Conservation (phyloP, 2,888 invertebrate genomes). For the Anorthoa munda region DNA sequence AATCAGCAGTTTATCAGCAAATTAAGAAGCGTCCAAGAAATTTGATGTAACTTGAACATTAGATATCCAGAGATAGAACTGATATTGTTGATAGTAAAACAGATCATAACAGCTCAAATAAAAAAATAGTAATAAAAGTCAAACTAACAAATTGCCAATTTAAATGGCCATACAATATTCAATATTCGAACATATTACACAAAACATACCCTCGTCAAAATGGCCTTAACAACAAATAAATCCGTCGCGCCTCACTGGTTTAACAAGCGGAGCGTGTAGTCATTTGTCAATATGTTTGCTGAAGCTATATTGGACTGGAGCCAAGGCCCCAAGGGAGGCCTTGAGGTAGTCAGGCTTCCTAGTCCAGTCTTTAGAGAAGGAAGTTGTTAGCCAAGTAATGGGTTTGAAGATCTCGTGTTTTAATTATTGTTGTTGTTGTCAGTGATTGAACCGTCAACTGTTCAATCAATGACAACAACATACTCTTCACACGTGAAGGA, state of each 20-base stretch:
- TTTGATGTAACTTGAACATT: too few relatives aligned
- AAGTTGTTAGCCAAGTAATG: background rate
- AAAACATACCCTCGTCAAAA: conserved; percentile 54
- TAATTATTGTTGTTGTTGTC: background rate
- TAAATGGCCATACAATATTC: conserved; percentile 36
- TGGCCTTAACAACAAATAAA: conserved; percentile 55
- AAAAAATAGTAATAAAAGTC: background rate
- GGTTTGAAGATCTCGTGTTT: background rate
- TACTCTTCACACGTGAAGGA: background rate
- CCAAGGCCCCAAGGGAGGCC: conserved; percentile 51
- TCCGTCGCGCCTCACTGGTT: conserved; percentile 57
- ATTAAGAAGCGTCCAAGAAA: too few relatives aligned
- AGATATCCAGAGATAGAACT: too few relatives aligned
- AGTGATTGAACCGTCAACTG: background rate
- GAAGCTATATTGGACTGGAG: conserved; percentile 65
- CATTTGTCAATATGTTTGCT: conserved; percentile 75
- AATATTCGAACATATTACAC: conserved; percentile 30
- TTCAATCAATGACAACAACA: too few relatives aligned
- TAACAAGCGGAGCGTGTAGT: conserved; percentile 65
- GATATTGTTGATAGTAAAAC: background rate
- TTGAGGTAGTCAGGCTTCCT: conserved; percentile 32
- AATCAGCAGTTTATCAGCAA: background rate
- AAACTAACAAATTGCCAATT: conserved; percentile 15
- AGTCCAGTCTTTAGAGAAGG: conserved; percentile 22
- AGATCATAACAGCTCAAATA: background rate